Evolutionary conservation across 2,888 invertebrate species (phyloP), one percentile per base, ranked within the genome.

Genomic region (Mythimna loreyi): DNA sequence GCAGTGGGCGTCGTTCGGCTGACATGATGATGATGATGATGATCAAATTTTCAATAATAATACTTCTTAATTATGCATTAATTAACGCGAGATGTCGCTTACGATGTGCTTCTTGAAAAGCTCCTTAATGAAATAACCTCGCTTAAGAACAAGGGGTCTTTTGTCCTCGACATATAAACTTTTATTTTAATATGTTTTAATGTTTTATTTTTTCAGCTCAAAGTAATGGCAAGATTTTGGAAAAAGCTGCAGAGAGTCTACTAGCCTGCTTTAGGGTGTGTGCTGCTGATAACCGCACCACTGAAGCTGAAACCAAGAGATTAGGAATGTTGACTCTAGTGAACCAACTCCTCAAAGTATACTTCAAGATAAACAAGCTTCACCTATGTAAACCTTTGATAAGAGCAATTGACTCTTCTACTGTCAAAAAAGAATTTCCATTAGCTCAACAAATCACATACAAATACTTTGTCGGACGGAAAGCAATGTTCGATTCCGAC

Each of bases 401-500:
- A 81, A 97, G 99, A 81, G 99, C 99, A 0, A 99, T 99, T 77
- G 99, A 99, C 86, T 98, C 99, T 21, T 98, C 98, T 21, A 97
- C 98, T 0, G 97, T 98, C 78, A 99, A 98, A 92, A 98, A 99
- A 67, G 97, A 97, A 72, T 99, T 99, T 92, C 97, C 98, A 1
- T 93, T 99, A 71, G 98, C 99, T 13, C 99, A 99, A 90, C 98
- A 98, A 89, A 98, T 99, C 65, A 99, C 99, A 0, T 99, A 99
- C 93, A 98, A 98, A 89, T 99, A 99, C 92, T 99, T 99, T 94
- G 98, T 99, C 23, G 99, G 99, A 0, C 97, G 99, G 40, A 99
- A 99, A 91, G 98, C 99, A 3, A 99, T 99, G 99, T 99, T 99
- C 91, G 99, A 99, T 92, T 99, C 99, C 66, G 99, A 99, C 90